These are phyloP conservation scores for Macrocentrus cingulum DNA, from an alignment of 1,140 invertebrate genomes.

Conservation along the genomic window DNA sequence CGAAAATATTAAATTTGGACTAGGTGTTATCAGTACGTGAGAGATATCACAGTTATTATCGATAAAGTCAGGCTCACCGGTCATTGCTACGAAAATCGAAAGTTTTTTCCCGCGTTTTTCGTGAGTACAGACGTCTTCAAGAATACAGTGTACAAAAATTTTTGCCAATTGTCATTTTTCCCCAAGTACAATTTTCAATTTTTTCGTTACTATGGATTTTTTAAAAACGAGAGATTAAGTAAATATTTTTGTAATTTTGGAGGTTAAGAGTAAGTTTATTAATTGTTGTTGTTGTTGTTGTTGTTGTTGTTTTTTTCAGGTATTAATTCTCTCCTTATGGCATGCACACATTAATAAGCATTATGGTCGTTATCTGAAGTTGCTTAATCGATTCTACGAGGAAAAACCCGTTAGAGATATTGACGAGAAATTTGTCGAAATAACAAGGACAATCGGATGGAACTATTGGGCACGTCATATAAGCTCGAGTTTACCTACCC, in stretches of 20 bases:
- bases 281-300: conserved; percentile 24
- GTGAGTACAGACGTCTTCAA: no score
- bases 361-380: conserved; percentile 78
- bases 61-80: no score
- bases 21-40: no score
- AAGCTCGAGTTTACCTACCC: conserved; percentile 61
- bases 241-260: conserved; percentile 25
- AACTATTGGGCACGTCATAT: conserved; percentile 65
- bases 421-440: conserved; percentile 71
- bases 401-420: conserved; percentile 75
- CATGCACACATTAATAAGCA: conserved; percentile 77
- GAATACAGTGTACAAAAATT: no score
- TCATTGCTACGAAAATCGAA: no score
- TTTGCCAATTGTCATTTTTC: no score
- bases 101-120: no score
- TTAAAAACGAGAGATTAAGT: no score
- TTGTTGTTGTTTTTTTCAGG: conserved; percentile 52
- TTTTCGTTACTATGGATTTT: no score
- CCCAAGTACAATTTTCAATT: no score
- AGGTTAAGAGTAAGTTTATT: conserved; percentile 26
- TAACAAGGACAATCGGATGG: conserved; percentile 71
- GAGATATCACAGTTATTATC: no score
- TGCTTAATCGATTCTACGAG: conserved; percentile 75
- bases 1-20: no score
- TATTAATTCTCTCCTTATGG: conserved; percentile 76